A percentile compares a stretch with the other conserved stretches of the same genome.
phyloP scores from a whole-genome alignment of 2,797 vertebrate species.

The Carcharodon carcharias region DNA sequence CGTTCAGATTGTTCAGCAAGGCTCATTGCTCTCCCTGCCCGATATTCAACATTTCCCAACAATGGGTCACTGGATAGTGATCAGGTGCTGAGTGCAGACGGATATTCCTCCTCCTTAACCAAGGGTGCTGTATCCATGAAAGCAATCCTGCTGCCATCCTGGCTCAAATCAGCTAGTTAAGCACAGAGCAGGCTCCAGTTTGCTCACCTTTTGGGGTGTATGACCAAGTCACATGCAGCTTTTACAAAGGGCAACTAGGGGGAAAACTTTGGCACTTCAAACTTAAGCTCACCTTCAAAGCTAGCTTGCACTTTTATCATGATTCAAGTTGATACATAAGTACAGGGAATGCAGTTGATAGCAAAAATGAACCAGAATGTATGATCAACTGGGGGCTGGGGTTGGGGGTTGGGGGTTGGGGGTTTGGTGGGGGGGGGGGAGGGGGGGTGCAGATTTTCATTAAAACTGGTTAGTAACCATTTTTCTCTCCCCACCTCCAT shows the following conservation, averaged over 20 bases:
- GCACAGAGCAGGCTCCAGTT: background rate
- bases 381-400: background rate
- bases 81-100: background rate
- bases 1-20: background rate
- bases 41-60: background rate
- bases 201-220: background rate
- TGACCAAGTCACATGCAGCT: background rate
- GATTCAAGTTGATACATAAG: background rate
- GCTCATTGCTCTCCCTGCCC: background rate
- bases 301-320: too few relatives aligned
- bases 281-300: background rate
- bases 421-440: too few relatives aligned
- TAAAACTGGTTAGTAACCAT: background rate
- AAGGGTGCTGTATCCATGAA: background rate
- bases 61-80: background rate
- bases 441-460: too few relatives aligned
- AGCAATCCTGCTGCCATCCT: background rate
- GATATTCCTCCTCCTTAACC: background rate
- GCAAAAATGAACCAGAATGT: background rate
- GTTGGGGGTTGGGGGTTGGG: too few relatives aligned
- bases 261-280: background rate
- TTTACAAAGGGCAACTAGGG: background rate
- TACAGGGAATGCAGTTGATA: background rate
- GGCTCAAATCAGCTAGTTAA: background rate
- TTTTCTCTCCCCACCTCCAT: background rate